Conservation (phyloP, 2,888 invertebrate species). For the Pimpla rufipes region DNA sequence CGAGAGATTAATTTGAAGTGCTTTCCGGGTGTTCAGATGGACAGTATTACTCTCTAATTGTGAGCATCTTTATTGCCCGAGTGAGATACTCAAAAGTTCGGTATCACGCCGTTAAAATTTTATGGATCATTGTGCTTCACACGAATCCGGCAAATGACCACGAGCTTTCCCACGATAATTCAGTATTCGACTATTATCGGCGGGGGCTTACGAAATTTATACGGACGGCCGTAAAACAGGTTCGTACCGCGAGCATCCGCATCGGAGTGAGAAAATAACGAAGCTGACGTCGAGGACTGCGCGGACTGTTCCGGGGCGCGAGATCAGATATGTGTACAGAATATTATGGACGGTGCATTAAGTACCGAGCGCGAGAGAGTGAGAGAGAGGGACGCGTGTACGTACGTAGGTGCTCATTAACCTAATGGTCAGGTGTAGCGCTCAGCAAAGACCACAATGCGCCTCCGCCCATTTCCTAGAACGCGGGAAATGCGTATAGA, state of each 20-base stretch:
- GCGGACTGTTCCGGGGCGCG: slow-evolving; percentile 4
- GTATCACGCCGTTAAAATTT: not conserved
- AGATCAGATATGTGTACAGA: slow-evolving; percentile 1
- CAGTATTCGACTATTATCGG: not conserved
- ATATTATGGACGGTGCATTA: slow-evolving; percentile 4
- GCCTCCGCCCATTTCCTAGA: slow-evolving; percentile 61
- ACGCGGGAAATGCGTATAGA: slow-evolving; percentile 18
- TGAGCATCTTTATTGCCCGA: not conserved
- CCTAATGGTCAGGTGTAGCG: slow-evolving; percentile 55
- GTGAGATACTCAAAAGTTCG: not conserved
- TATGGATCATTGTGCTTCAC: not conserved
- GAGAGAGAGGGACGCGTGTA: slow-evolving; percentile 11
- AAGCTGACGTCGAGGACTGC: not conserved
- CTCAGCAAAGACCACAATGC: slow-evolving; percentile 53
- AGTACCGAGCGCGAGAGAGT: not conserved
- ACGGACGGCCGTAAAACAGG: slow-evolving; percentile 21
- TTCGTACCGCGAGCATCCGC: slow-evolving; percentile 16
- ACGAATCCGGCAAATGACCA: not conserved
- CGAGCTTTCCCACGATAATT: slow-evolving; percentile 20
- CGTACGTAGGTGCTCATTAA: slow-evolving; percentile 59
- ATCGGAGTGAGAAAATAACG: slow-evolving; percentile 1
- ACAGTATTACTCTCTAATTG: not conserved
- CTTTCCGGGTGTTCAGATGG: no score
- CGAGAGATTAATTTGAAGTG: no score
- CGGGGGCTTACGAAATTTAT: not conserved